Conservation (phyloP, 2,888 invertebrate genomes). For the Anagyrus pseudococci region DNA sequence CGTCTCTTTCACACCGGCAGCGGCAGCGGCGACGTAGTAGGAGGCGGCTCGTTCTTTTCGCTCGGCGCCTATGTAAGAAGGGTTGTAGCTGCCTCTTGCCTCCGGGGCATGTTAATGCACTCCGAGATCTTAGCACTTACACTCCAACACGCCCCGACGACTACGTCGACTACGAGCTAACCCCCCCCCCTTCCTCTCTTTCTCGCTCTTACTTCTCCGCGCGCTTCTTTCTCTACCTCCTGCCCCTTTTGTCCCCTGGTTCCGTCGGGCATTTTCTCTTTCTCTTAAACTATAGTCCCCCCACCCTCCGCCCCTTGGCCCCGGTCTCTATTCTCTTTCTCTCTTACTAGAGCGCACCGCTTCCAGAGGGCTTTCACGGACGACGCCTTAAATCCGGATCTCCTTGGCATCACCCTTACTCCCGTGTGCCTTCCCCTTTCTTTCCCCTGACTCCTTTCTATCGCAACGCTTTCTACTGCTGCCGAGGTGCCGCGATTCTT, state of each 20-base stretch:
- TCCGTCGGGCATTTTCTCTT: conserved; percentile 57
- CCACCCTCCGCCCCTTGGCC: no score
- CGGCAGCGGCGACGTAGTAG: no score
- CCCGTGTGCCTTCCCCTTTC: no score
- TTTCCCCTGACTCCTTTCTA: conserved; percentile 21
- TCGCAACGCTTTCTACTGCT: conserved; percentile 28
- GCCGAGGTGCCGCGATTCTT: conserved; percentile 35
- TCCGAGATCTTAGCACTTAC: conserved; percentile 62
- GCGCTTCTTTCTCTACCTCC: conserved; percentile 33
- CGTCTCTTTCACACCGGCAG: no score
- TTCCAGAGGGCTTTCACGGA: conserved; percentile 60
- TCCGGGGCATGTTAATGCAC: conserved; percentile 62
- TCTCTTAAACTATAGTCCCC: conserved; percentile 56
- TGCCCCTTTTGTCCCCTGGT: conserved; percentile 31
- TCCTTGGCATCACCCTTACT: no score
- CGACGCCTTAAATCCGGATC: conserved; percentile 61
- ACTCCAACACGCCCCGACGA: conserved; percentile 58
- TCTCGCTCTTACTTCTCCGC: conserved; percentile 44
- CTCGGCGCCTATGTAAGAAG: conserved; percentile 58
- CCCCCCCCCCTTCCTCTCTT: conserved; percentile 31
- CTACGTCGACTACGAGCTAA: conserved; percentile 27
- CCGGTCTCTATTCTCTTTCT: background rate
- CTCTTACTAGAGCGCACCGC: conserved; percentile 41
- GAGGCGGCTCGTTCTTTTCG: conserved; percentile 41
- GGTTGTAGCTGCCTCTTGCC: conserved; percentile 59